Evolutionary conservation across 2,888 invertebrate genomes (phyloP).

Genomic region (Tipula vernalis): DNA sequence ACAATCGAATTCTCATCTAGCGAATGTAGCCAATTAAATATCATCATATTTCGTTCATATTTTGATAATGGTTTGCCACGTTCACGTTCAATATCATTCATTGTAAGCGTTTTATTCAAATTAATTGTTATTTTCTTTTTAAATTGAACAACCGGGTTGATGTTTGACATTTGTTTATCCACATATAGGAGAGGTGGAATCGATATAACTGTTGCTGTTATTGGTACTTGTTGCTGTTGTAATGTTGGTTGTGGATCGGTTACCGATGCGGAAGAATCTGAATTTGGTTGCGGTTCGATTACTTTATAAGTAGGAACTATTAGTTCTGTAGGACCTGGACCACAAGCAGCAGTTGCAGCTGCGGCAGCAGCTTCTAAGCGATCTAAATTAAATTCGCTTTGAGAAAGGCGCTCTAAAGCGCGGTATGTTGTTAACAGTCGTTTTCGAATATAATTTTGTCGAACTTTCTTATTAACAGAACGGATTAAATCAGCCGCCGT

Average conservation of each 20-base stretch:
- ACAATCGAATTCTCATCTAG: conserved; percentile 55
- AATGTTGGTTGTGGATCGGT: conserved; percentile 12
- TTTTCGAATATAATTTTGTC: conserved; percentile 69
- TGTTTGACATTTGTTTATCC: conserved; percentile 12
- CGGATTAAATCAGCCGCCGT: conserved; percentile 53
- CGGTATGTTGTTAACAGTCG: conserved; percentile 67
- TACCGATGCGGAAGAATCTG: conserved; percentile 23
- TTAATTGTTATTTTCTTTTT: conserved; percentile 18
- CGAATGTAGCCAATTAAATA: conserved; percentile 87
- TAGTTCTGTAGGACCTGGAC: conserved; percentile 20
- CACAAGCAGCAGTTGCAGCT: conserved; percentile 31
- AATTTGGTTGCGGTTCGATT: conserved; percentile 17
- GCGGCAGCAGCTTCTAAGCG: conserved; percentile 50
- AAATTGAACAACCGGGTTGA: conserved; percentile 16
- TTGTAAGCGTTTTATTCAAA: conserved; percentile 43
- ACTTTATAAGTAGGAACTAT: conserved; percentile 18
- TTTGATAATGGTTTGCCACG: conserved; percentile 75
- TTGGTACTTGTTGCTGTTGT: conserved; percentile 23
- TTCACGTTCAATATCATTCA: conserved; percentile 68
- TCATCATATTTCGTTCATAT: conserved; percentile 89
- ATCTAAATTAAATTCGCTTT: conserved; percentile 75
- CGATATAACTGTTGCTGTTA: conserved; percentile 19
- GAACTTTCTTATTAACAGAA: conserved; percentile 70
- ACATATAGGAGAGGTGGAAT: not conserved
- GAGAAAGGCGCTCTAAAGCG: conserved; percentile 66